Conservation (phyloP, 2,797 vertebrate genomes). For the Gallinago nigripennis region DNA sequence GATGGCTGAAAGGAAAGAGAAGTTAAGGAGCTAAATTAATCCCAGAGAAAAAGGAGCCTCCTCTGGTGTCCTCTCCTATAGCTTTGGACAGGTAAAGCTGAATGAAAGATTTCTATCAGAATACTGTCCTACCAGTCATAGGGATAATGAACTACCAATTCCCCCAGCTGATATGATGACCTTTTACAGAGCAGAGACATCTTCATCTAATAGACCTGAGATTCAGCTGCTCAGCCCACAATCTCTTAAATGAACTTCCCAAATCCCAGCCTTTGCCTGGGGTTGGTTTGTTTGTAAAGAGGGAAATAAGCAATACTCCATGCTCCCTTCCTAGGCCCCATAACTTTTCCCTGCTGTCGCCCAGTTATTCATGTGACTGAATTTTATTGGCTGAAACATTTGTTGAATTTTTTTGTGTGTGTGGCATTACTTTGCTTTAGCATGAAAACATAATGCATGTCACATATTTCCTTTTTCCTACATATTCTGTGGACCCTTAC, state of each 20-base stretch:
- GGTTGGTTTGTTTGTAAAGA: background rate
- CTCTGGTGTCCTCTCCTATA: rapidly evolving
- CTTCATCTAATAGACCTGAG: background rate
- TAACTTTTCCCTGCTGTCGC: background rate
- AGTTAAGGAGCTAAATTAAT: background rate
- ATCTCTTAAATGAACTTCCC: background rate
- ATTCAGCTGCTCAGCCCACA: background rate
- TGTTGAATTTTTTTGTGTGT: background rate
- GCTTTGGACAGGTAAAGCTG: background rate
- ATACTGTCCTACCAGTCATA: background rate
- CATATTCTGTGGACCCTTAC: background rate
- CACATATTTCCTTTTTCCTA: background rate
- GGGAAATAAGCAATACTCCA: background rate
- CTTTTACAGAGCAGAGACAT: background rate
- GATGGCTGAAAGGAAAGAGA: background rate
- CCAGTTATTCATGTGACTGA: background rate
- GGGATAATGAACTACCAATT: background rate
- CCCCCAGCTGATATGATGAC: background rate
- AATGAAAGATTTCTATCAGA: background rate
- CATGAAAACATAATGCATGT: background rate
- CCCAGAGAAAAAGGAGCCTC: background rate
- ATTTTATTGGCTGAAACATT: constrained; percentile 31
- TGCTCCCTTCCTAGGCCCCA: constrained; percentile 4
- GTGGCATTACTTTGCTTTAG: background rate
- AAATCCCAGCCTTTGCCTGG: background rate